These are phyloP conservation scores for Pachydiplax longipennis DNA, from an alignment of 2,888 invertebrate species.

Conservation along the genomic window DNA sequence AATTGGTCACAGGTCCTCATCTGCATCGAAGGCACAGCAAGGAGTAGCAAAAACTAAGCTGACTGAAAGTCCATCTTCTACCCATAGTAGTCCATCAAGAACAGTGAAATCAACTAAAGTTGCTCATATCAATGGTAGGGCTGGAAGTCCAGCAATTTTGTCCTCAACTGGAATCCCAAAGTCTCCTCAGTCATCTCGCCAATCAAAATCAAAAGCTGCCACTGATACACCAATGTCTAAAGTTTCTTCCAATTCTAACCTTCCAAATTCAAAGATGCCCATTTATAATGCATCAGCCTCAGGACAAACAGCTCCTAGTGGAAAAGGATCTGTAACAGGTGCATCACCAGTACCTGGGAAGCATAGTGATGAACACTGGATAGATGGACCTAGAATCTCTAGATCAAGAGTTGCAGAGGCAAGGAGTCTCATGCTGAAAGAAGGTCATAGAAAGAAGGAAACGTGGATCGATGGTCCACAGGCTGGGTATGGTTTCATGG, in stretches of 20 bases:
- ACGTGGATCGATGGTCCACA: slow-evolving; percentile 97
- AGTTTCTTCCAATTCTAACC: background rate
- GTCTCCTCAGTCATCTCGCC: slow-evolving; percentile 29
- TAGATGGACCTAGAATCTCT: slow-evolving; percentile 92
- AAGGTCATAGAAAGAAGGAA: slow-evolving; percentile 81
- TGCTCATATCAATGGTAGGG: slow-evolving; percentile 12
- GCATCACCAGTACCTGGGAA: slow-evolving; percentile 54
- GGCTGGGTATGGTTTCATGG: slow-evolving; percentile 89
- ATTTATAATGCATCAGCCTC: background rate
- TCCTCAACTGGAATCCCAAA: slow-evolving; percentile 7
- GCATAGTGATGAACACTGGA: slow-evolving; percentile 91
- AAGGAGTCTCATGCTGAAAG: slow-evolving; percentile 76
- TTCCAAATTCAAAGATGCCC: background rate
- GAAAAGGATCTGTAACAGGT: slow-evolving; percentile 41
- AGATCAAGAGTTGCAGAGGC: slow-evolving; percentile 56
- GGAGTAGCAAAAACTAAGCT: slow-evolving; percentile 58
- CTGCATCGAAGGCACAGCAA: slow-evolving; percentile 47
- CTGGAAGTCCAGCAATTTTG: slow-evolving; percentile 21
- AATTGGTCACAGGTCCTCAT: background rate
- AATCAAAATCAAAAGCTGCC: slow-evolving; percentile 26
- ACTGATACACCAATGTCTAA: slow-evolving; percentile 51
- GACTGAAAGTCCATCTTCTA: slow-evolving; percentile 58
- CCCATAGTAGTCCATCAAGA: slow-evolving; percentile 51
- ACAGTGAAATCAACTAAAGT: slow-evolving; percentile 11
- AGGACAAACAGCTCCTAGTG: background rate